Evolutionary conservation across 2,888 invertebrate species (phyloP).

Genomic region (Aelia acuminata): DNA sequence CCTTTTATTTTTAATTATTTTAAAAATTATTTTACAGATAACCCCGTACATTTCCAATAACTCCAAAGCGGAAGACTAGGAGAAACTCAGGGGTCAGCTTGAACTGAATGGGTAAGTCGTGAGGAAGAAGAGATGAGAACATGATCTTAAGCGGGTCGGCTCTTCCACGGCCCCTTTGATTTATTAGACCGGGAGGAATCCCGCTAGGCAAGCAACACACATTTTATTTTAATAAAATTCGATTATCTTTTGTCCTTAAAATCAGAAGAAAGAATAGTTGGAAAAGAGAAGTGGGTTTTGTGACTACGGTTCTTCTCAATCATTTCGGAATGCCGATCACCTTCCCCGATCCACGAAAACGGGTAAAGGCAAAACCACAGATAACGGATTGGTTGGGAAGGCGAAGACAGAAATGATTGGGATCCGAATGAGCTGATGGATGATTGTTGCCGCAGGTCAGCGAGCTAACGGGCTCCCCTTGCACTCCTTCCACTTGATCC

Average conservation of each 20-base stretch:
- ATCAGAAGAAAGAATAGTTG: too few species aligned
- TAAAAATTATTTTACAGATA: too few species aligned
- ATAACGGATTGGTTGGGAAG: neutral
- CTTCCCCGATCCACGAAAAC: neutral
- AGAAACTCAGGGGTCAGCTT: neutral
- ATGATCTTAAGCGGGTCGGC: neutral
- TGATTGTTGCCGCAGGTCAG: neutral
- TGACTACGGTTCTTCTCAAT: neutral
- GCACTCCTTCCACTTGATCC: neutral
- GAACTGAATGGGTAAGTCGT: slow-evolving; percentile 8
- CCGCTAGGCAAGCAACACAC: neutral
- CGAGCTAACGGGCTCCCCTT: neutral
- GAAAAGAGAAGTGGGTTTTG: too few species aligned
- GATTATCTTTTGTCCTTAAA: too few species aligned
- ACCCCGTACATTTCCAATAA: too few species aligned
- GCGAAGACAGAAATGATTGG: neutral
- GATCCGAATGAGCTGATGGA: neutral
- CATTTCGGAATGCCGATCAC: neutral
- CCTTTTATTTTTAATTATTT: too few species aligned
- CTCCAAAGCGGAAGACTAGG: neutral
- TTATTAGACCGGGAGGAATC: neutral
- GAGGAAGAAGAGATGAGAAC: neutral
- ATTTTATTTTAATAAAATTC: neutral
- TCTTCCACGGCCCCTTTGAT: neutral
- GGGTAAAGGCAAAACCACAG: neutral